phyloP scores from a whole-genome alignment of 1,140 invertebrate species.

The Drosophila nasuta region DNA sequence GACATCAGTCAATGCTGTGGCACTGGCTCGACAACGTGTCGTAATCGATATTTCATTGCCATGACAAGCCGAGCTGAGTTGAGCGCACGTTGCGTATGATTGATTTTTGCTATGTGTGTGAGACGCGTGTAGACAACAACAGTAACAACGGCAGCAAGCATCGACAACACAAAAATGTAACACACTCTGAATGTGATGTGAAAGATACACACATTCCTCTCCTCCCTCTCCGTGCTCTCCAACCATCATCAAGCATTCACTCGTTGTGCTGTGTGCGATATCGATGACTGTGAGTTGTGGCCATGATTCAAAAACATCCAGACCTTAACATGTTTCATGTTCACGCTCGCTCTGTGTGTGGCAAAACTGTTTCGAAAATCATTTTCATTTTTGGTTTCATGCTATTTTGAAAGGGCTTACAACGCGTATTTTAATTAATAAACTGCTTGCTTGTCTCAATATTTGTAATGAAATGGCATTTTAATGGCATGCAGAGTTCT shows the following conservation, averaged over 20 bases:
- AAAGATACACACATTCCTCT: no score
- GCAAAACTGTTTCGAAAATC: constrained; percentile 32
- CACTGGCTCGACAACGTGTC: constrained; percentile 54
- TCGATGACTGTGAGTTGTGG: constrained; percentile 14
- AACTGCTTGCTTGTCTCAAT: constrained; percentile 9
- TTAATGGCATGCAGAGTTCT: not conserved
- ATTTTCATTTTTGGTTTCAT: constrained; percentile 20
- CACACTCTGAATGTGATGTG: no score
- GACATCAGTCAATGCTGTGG: constrained; percentile 53
- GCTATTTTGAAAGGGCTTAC: constrained; percentile 7
- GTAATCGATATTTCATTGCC: constrained; percentile 80
- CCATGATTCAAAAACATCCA: constrained; percentile 34
- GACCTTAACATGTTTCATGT: constrained; percentile 1
- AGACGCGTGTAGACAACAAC: constrained; percentile 39
- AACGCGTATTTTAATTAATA: constrained; percentile 14
- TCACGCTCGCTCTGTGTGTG: constrained; percentile 10
- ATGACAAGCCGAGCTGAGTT: constrained; percentile 50
- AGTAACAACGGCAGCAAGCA: not conserved
- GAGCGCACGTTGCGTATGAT: constrained; percentile 73
- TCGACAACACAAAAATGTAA: no score
- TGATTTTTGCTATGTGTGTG: constrained; percentile 58
- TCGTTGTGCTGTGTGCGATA: constrained; percentile 22
- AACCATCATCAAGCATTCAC: not conserved
- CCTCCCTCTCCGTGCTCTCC: no score
- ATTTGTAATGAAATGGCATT: constrained; percentile 17